Conservation (phyloP, 2,888 invertebrate genomes). For the Dryadula phaetusa region DNA sequence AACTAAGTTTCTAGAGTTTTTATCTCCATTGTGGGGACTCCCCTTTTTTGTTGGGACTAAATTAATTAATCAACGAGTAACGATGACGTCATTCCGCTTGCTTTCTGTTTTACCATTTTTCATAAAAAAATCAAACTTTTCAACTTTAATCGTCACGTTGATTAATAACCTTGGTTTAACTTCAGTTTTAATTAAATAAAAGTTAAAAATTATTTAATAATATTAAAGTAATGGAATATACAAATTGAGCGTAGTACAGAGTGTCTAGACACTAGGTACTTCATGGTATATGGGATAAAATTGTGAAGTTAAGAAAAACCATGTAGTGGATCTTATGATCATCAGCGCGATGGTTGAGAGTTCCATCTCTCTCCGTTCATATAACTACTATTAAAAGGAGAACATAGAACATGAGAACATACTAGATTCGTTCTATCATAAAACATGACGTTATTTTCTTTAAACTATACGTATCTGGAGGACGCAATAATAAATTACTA, state of each 20-base stretch:
- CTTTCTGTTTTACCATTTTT: slow-evolving; percentile 16
- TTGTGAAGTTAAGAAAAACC: no score
- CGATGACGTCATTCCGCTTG: slow-evolving; percentile 9
- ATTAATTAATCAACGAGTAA: slow-evolving; percentile 12
- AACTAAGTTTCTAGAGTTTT: neutral
- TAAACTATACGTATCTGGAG: no score
- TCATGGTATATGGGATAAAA: no score
- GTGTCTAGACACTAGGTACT: no score
- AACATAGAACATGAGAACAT: no score
- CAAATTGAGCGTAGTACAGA: neutral
- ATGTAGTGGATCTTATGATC: no score
- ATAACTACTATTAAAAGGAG: no score
- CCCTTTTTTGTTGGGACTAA: neutral
- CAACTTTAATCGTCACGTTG: neutral
- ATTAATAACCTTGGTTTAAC: slow-evolving; percentile 1
- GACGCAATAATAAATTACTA: no score
- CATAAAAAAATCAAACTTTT: slow-evolving; percentile 4
- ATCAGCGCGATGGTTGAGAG: neutral
- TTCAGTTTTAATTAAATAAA: neutral
- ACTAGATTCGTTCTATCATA: no score
- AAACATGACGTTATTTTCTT: no score
- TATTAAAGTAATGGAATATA: neutral
- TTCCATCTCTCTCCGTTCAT: neutral
- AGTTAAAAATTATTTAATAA: neutral
- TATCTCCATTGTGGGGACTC: slow-evolving; percentile 15